Base-by-base conservation (phyloP, 2,888 invertebrate species). In the Machimus atricapillus region DNA sequence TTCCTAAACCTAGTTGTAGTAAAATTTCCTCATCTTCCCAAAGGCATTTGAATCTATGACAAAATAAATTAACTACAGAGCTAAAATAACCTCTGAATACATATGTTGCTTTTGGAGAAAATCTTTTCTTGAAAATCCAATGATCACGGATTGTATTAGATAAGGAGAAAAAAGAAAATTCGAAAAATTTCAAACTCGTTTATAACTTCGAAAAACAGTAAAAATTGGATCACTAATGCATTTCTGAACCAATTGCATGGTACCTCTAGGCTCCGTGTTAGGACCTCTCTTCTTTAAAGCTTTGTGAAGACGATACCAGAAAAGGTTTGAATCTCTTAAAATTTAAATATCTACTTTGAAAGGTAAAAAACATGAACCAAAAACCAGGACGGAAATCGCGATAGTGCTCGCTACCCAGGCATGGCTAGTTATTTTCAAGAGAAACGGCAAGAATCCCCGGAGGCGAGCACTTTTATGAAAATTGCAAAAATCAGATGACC, bases 401-500 rank as follows among this genome's bases (percentile, higher is more conserved):
- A 52, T 52, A 52, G 19, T 52, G 52, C 19, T 52, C 0, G 52
- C 52, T 58, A 58, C 58, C 58, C 58, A 27, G 12, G 66, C 27
- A 66, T 27, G 12, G 23, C n/a, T 66, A 19, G 66, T 12, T 19
- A 9, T 9, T 66, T 66, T 27, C 66, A 66, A 23, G 27, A 23
- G 66, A 66, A 66, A 23, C 19, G 12, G 12, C 66, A 27, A 23
- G 66, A 66, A 66, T 66, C 66, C 7, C 66, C 27, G 27, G 66
- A 27, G 27, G 8, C 12, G 66, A 19, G 66, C 12, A 27, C 66
- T 66, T 66, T 66, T 23, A 27, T 66, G 66, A 19, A 78, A 52
- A 79, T 52, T 79, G 79, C 79, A 79, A 52, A 79, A 79, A 79
- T 46, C 27, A 52, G 79, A 79, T 79, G 79, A 56, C 79, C 79